phyloP scores from a whole-genome alignment of 2,113 vertebrate species.

The Cervus canadensis region DNA sequence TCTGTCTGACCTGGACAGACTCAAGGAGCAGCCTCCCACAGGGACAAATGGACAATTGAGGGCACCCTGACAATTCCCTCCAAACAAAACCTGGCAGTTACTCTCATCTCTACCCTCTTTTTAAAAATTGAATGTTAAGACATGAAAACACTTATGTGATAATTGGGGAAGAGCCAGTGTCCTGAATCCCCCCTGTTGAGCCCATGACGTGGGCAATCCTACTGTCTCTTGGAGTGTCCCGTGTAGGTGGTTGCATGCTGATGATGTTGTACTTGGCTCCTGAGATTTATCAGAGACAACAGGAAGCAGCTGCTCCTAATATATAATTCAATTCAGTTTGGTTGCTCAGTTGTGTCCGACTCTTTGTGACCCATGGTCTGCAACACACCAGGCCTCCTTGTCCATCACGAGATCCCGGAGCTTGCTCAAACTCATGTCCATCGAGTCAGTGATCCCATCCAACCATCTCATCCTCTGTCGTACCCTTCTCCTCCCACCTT shows the following conservation, averaged over 20 bases:
- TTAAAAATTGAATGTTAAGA: background rate
- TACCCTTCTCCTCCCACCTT: background rate
- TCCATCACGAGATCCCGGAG: background rate
- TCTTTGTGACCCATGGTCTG: background rate
- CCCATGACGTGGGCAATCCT: background rate
- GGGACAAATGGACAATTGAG: too few relatives aligned
- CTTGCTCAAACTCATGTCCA: background rate
- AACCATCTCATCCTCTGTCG: background rate
- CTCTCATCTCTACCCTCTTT: background rate
- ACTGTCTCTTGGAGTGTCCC: too few relatives aligned
- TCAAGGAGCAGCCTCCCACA: too few relatives aligned
- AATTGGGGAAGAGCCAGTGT: background rate
- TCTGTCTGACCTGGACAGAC: background rate
- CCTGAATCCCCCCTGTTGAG: background rate
- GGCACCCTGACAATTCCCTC: background rate
- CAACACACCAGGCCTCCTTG: background rate
- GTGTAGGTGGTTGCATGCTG: background rate
- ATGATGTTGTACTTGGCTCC: background rate
- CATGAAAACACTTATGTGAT: too few relatives aligned
- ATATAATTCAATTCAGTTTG: background rate
- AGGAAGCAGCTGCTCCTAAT: background rate
- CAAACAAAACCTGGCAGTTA: background rate
- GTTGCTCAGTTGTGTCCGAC: background rate
- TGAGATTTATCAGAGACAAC: background rate
- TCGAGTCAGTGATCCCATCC: background rate